phyloP scores from a whole-genome alignment of 2,797 vertebrate species.

The Scyliorhinus canicula region DNA sequence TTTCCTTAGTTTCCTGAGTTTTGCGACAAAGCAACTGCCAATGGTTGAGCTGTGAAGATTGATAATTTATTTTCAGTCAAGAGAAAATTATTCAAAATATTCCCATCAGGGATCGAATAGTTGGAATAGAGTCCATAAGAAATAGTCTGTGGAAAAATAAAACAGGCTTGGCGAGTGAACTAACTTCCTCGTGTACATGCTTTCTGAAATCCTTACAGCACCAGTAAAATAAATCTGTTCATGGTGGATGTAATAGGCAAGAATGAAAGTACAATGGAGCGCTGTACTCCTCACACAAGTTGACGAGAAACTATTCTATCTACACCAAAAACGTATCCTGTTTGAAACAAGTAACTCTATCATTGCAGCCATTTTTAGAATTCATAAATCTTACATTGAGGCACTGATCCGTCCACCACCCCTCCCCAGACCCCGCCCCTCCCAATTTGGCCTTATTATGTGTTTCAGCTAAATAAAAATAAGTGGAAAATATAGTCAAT shows the following conservation, averaged over 20 bases:
- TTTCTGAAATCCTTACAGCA: neutral
- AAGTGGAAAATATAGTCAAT: neutral
- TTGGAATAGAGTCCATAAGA: neutral
- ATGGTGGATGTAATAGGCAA: neutral
- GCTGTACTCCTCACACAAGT: neutral
- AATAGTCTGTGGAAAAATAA: neutral
- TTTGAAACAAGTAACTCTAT: neutral
- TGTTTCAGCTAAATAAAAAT: neutral
- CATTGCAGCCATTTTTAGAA: neutral
- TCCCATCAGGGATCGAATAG: neutral
- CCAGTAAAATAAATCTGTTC: neutral
- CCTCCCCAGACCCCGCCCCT: too few species aligned
- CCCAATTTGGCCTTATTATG: neutral
- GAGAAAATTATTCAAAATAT: neutral
- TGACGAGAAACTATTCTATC: neutral
- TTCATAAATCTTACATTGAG: neutral
- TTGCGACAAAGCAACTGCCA: neutral
- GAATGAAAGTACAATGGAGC: neutral
- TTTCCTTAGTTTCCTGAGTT: too few species aligned
- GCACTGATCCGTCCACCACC: too few species aligned
- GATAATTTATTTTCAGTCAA: neutral
- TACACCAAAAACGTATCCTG: neutral
- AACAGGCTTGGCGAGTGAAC: neutral
- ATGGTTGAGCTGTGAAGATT: neutral
- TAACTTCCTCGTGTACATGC: neutral